phyloP scores from a whole-genome alignment of 2,888 invertebrate species.

The Miltochrista miniata region DNA sequence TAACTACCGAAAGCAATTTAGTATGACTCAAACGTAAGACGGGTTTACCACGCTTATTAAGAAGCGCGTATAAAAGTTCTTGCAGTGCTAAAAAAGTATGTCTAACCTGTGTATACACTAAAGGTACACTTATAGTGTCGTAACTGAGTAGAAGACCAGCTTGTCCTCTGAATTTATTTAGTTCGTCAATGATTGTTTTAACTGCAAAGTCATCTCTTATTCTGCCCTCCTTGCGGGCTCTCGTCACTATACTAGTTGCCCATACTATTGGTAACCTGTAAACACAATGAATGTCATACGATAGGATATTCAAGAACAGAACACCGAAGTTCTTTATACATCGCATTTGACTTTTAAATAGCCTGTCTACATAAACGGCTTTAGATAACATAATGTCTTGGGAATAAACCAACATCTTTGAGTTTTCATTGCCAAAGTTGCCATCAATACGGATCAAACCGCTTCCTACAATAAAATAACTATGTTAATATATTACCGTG shows the following conservation, averaged over 20 bases:
- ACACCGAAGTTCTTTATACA: background rate
- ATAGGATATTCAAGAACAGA: background rate
- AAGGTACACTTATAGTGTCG: slow-evolving; percentile 91
- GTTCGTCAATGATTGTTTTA: slow-evolving; percentile 94
- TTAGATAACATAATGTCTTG: background rate
- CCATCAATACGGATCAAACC: slow-evolving; percentile 7
- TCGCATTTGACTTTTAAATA: background rate
- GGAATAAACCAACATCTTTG: slow-evolving; percentile 1
- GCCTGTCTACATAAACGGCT: background rate
- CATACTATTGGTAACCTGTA: slow-evolving; percentile 92
- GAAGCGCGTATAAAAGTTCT: too few relatives aligned
- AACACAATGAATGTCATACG: background rate
- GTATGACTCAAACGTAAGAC: too few relatives aligned
- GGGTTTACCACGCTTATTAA: too few relatives aligned
- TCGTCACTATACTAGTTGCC: slow-evolving; percentile 94
- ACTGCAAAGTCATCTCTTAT: slow-evolving; percentile 96
- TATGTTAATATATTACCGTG: background rate
- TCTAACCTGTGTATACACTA: slow-evolving; percentile 91
- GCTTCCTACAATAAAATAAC: slow-evolving; percentile 19
- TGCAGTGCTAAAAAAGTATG: background rate
- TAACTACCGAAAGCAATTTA: too few relatives aligned
- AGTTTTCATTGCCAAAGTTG: background rate
- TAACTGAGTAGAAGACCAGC: slow-evolving; percentile 90
- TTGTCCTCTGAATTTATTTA: slow-evolving; percentile 92
- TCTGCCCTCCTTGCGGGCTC: slow-evolving; percentile 94